phyloP scores from a whole-genome alignment of 1,140 invertebrate genomes.

The Spodoptera frugiperda region DNA sequence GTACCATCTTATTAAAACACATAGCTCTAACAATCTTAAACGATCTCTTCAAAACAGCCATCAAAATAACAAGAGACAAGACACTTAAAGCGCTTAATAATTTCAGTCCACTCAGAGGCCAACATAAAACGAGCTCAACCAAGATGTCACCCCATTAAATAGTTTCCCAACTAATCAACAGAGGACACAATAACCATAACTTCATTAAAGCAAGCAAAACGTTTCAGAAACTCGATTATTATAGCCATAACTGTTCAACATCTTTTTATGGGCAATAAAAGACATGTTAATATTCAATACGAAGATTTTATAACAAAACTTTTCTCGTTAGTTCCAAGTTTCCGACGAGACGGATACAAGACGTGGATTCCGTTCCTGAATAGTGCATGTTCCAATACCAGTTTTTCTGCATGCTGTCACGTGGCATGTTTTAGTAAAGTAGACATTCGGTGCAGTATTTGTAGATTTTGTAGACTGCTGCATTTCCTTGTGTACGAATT shows the following conservation, averaged over 20 bases:
- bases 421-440: conserved; percentile 28
- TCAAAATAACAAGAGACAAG: neutral
- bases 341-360: conserved; percentile 50
- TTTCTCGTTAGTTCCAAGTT: conserved; percentile 73
- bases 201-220: conserved; percentile 52
- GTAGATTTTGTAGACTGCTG: no score
- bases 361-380: conserved; percentile 41
- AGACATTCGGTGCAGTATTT: conserved; percentile 10
- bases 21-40: neutral
- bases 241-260: conserved; percentile 57
- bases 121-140: conserved; percentile 31
- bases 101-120: neutral
- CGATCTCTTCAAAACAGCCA: neutral
- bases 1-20: no score
- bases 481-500: no score
- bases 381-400: conserved; percentile 41
- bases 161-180: conserved; percentile 40
- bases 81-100: conserved; percentile 14
- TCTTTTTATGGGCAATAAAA: conserved; percentile 77
- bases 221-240: conserved; percentile 60
- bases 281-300: conserved; percentile 81
- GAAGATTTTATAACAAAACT: conserved; percentile 79
- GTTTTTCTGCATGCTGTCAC: conserved; percentile 21
- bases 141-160: conserved; percentile 41
- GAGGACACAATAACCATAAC: conserved; percentile 39